Evolutionary conservation across 2,113 vertebrate species (phyloP), one percentile per base, ranked within the genome.

Genomic region (Mionectes macconnelli): DNA sequence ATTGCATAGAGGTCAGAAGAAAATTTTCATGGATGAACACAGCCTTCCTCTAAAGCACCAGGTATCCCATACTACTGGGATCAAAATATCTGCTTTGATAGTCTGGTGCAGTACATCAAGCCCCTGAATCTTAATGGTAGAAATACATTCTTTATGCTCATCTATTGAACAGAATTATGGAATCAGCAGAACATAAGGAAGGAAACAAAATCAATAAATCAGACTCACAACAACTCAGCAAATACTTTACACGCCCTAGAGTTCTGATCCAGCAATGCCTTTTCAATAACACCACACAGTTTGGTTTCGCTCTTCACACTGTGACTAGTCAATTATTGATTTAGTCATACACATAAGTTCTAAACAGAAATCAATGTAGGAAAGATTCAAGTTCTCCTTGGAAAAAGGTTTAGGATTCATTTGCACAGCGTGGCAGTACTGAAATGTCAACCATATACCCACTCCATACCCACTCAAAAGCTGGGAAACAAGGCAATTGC

Each of bases 121-220:
- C 1, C 10, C 4, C 27, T 50, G 11, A 28, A 69, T 91, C 84
- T 88, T 88, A 89, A 93, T 40, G 52, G 66, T 57, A 73, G n/a
- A 75, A 87, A 88, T 24, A 30, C 35, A 87, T 89, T 72, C 69
- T 33, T 53, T 44, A 33, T 74, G 37, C 31, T 94, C 12, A 42
- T 33, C 45, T 89, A 39, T 69, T 75, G 57, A 91, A 67, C 42
- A 79, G 39, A 91, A 57, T 59, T 82, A 94, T 25, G 50, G 40
- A 73, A 91, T 70, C 87, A 91, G 67, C 74, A 86, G 59, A 93
- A 78, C 50, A 45, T 44, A 81, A 86, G 39, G 42, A 83, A 85
- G 63, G 87, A 90, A 84, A 83, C 49, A 89, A 89, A 87, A 89
- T 95, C 87, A 91, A 87, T 90, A 76, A 67, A 62, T 50, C 14